These are phyloP conservation scores for Antechinus stuartii DNA, from an alignment of 2,113 vertebrate species.

Conservation along the genomic window DNA sequence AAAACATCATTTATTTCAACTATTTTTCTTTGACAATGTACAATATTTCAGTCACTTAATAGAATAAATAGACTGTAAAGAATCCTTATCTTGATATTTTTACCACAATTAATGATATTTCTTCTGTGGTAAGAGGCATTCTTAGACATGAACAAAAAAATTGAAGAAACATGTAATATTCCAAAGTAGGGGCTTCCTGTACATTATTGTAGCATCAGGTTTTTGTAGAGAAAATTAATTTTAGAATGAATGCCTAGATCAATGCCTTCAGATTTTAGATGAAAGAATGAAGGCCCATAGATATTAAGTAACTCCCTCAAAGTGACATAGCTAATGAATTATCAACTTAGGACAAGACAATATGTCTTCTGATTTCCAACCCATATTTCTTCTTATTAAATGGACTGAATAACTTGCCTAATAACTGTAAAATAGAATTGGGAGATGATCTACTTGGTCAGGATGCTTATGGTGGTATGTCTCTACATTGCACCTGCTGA, in stretches of 20 bases:
- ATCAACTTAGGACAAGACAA: not conserved
- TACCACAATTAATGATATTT: not conserved
- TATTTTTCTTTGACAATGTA: constrained; percentile 34
- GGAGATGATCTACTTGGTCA: not conserved
- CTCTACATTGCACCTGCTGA: not conserved
- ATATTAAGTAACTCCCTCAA: not conserved
- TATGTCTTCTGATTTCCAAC: not conserved
- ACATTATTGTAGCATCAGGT: not conserved
- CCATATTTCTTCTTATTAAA: not conserved
- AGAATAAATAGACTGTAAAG: not conserved
- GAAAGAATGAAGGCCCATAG: not conserved
- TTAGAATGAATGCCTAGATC: not conserved
- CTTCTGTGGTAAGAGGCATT: not conserved
- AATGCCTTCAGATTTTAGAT: not conserved
- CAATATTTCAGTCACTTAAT: not conserved
- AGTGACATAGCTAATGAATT: not conserved
- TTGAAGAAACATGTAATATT: not conserved
- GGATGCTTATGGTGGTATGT: not conserved
- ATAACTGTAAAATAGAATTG: not conserved
- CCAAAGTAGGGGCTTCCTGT: not conserved
- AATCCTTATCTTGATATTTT: not conserved
- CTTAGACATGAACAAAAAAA: not conserved
- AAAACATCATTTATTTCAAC: not conserved
- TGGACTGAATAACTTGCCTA: not conserved
- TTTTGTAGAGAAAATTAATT: not conserved